phyloP scores from a whole-genome alignment of 2,797 vertebrate genomes.

The Gymnopithys bicolor region DNA sequence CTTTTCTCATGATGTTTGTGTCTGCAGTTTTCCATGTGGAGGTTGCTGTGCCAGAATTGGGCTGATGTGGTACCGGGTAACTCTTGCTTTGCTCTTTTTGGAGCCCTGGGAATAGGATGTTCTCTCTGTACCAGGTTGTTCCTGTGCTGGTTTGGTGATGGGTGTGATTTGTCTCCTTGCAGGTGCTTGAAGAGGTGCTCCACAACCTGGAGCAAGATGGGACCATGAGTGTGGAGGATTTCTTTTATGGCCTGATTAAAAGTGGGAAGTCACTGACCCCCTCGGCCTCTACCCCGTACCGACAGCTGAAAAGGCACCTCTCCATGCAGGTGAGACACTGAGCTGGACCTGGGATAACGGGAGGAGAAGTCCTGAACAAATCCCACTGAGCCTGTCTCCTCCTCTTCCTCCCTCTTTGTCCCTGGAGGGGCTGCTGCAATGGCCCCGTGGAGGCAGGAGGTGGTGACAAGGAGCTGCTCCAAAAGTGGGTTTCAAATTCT shows the following conservation, averaged over 20 bases:
- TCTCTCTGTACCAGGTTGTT: neutral
- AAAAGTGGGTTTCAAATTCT: neutral
- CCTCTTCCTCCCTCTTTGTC: accelerated
- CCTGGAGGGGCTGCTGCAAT: neutral
- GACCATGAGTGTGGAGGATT: constrained; percentile 87
- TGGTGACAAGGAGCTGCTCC: neutral
- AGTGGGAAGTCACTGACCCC: constrained; percentile 84
- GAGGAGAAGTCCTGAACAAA: neutral
- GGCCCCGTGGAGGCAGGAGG: neutral
- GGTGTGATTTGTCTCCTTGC: neutral
- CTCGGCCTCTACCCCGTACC: constrained; percentile 91
- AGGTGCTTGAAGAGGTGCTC: constrained; percentile 85
- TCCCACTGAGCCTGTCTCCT: neutral
- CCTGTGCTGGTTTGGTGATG: accelerated
- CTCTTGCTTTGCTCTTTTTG: neutral
- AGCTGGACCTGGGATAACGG: neutral
- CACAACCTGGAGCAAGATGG: constrained; percentile 80
- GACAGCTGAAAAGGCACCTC: constrained; percentile 92
- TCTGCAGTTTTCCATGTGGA: accelerated
- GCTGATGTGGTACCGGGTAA: neutral
- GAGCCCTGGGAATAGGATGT: neutral
- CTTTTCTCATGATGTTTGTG: accelerated
- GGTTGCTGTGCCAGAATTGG: neutral
- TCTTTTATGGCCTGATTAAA: constrained; percentile 85
- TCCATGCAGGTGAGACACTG: constrained; percentile 87